Percentiles rank a stretch among this genome's conserved stretches.
These are phyloP conservation scores for Saccostrea cuccullata DNA, from an alignment of 1,140 invertebrate species.

Conservation along the genomic window DNA sequence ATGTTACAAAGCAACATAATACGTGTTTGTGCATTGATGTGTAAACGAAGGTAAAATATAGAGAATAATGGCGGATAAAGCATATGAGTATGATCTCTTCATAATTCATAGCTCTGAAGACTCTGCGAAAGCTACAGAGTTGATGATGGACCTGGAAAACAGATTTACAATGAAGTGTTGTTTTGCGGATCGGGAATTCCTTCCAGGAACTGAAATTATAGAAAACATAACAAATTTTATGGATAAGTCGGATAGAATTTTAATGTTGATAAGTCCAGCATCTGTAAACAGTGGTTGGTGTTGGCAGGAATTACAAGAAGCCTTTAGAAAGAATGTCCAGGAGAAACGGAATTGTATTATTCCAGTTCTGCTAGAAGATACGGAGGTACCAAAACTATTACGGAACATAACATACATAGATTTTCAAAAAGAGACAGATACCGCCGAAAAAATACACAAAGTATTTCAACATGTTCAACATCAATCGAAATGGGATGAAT, in stretches of 20 bases:
- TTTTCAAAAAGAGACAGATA: not conserved
- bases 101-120: not conserved
- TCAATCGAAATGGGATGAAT: too few relatives aligned
- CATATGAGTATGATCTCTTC: not conserved
- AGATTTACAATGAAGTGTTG: constrained; percentile 12
- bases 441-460: not conserved
- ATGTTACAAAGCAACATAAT: too few relatives aligned
- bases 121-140: not conserved
- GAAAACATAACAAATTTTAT: not conserved
- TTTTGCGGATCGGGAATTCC: constrained; percentile 7
- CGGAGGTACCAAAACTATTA: constrained; percentile 11
- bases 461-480: not conserved
- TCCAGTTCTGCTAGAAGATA: not conserved
- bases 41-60: too few relatives aligned
- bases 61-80: too few relatives aligned
- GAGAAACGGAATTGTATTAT: not conserved
- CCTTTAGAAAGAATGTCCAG: not conserved
- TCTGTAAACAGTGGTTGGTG: constrained; percentile 21
- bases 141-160: not conserved
- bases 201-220: constrained; percentile 9
- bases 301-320: constrained; percentile 27
- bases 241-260: not conserved
- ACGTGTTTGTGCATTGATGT: too few relatives aligned
- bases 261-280: not conserved
- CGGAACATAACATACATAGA: constrained; percentile 15